phyloP scores from a whole-genome alignment of 2,113 vertebrate species.

The Pandion haliaetus region DNA sequence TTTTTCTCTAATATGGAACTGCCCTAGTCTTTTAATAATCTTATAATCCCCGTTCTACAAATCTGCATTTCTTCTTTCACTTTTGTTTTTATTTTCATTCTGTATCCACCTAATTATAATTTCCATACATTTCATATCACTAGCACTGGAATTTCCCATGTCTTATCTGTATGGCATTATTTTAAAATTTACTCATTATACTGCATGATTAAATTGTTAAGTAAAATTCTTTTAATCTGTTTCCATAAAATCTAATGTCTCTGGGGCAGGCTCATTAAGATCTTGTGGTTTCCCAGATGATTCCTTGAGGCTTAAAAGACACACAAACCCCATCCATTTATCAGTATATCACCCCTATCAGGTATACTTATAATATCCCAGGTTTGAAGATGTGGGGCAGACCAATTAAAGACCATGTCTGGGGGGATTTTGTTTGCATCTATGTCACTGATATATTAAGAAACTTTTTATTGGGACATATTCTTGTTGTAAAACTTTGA shows the following conservation, averaged over 20 bases:
- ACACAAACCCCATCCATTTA: background rate
- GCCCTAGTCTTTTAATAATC: background rate
- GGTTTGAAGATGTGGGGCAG: background rate
- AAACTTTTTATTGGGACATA: background rate
- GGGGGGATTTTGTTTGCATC: background rate
- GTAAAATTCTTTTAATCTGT: conserved; percentile 13
- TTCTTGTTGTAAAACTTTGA: background rate
- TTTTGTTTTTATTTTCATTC: conserved; percentile 37
- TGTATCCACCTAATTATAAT: background rate
- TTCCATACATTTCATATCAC: background rate
- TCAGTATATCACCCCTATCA: background rate
- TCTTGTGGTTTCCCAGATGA: background rate
- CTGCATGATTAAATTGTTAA: conserved; percentile 5
- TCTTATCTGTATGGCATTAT: background rate
- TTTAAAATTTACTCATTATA: conserved; percentile 19
- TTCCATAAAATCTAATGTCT: conserved; percentile 15
- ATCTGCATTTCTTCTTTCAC: background rate
- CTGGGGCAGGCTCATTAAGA: background rate
- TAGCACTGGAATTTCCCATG: conserved; percentile 46
- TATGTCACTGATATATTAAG: background rate
- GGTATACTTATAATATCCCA: background rate
- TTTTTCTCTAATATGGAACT: background rate
- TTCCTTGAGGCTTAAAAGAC: background rate
- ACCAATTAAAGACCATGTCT: background rate
- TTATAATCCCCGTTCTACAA: background rate